These are phyloP conservation scores for Scopus umbretta DNA, from an alignment of 2,113 vertebrate species.

Conservation along the genomic window DNA sequence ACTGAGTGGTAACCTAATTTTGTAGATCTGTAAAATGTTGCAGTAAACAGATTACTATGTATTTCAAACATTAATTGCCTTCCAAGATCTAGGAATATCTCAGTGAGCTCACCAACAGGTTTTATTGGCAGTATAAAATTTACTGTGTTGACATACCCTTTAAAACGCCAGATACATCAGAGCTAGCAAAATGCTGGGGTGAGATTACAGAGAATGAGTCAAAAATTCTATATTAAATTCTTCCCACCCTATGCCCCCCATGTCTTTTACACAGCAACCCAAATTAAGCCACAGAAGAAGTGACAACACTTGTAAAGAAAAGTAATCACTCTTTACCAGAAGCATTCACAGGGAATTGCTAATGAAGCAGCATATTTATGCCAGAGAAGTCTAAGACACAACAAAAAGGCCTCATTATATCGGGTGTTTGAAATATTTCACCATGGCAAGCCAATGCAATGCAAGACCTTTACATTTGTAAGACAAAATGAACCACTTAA, in stretches of 20 bases:
- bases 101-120: slow-evolving; percentile 49
- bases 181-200: neutral
- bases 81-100: slow-evolving; percentile 59
- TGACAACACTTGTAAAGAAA: neutral
- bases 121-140: slow-evolving; percentile 65
- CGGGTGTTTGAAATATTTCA: neutral
- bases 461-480: neutral
- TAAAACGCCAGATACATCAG: slow-evolving; percentile 37
- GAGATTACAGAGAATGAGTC: neutral
- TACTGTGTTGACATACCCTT: slow-evolving; percentile 61
- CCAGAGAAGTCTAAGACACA: neutral
- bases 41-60: slow-evolving; percentile 69
- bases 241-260: neutral
- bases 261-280: neutral
- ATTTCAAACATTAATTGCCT: slow-evolving; percentile 67
- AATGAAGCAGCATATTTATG: neutral
- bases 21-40: slow-evolving; percentile 51
- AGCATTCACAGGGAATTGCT: neutral
- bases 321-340: neutral
- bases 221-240: neutral
- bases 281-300: slow-evolving; percentile 1
- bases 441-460: neutral
- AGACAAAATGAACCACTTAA: neutral
- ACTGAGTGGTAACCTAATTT: slow-evolving; percentile 22
- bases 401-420: neutral